phyloP scores from a whole-genome alignment of 2,113 vertebrate species.

The Chaenocephalus aceratus region DNA sequence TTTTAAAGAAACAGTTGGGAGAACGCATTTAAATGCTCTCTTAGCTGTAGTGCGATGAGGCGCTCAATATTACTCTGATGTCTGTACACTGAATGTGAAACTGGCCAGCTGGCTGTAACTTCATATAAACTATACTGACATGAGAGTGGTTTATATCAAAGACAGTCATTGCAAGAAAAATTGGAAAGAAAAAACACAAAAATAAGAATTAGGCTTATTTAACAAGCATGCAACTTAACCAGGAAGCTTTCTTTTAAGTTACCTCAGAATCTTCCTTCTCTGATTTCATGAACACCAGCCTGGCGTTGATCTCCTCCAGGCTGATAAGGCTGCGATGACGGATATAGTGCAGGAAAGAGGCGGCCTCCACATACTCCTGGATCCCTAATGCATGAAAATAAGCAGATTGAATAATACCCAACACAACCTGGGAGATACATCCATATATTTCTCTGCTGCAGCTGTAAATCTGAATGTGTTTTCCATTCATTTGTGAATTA shows the following conservation, averaged over 20 bases:
- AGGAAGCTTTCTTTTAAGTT: not conserved
- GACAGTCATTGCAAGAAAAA: too few relatives aligned
- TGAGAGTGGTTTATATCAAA: too few relatives aligned
- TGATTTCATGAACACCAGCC: slow-evolving; percentile 88
- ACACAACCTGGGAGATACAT: not conserved
- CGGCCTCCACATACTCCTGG: slow-evolving; percentile 97
- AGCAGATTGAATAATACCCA: slow-evolving; percentile 1
- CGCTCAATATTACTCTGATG: too few relatives aligned
- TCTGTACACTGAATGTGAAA: too few relatives aligned
- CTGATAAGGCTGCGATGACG: slow-evolving; percentile 92
- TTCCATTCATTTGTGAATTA: too few relatives aligned
- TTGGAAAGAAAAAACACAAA: too few relatives aligned
- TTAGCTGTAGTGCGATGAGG: not conserved
- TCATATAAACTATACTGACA: too few relatives aligned
- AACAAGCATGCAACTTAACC: not conserved
- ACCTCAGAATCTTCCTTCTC: slow-evolving; percentile 82
- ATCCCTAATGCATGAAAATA: slow-evolving; percentile 83
- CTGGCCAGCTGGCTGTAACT: too few relatives aligned
- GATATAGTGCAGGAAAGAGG: slow-evolving; percentile 97
- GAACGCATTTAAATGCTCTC: not conserved
- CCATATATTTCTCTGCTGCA: not conserved
- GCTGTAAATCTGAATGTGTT: not conserved
- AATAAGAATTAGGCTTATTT: not conserved
- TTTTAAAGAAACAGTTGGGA: not conserved
- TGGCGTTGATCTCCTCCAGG: slow-evolving; percentile 94